These are phyloP conservation scores for Trichogramma dendrolimi DNA, from an alignment of 2,888 invertebrate species.

Conservation along the genomic window DNA sequence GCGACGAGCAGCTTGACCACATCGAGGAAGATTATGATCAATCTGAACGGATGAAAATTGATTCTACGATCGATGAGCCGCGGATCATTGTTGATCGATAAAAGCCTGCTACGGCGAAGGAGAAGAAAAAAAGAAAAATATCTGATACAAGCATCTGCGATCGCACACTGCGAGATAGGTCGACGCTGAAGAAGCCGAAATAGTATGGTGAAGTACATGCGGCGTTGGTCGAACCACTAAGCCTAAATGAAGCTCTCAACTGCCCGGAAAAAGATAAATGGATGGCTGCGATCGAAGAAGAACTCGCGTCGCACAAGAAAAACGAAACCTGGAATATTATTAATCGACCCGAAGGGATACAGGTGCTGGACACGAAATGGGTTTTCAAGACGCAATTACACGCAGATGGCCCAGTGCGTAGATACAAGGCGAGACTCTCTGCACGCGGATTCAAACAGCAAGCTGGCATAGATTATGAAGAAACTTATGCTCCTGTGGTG, in stretches of 20 bases:
- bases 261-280: conserved; percentile 9
- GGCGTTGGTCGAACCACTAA: conserved; percentile 9
- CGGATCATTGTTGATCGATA: too few relatives aligned
- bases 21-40: too few relatives aligned
- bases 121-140: too few relatives aligned
- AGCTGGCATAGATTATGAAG: conserved; percentile 33
- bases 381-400: conserved; percentile 28
- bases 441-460: conserved; percentile 35
- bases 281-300: conserved; percentile 23
- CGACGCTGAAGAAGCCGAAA: not conserved
- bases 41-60: too few relatives aligned
- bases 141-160: too few relatives aligned
- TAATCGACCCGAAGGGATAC: conserved; percentile 13
- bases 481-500: conserved; percentile 35
- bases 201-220: too few relatives aligned
- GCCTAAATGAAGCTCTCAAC: conserved; percentile 5
- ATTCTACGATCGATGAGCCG: too few relatives aligned
- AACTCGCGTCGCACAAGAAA: conserved; percentile 8
- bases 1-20: too few relatives aligned
- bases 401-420: conserved; percentile 24
- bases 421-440: conserved; percentile 35
- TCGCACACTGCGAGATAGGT: too few relatives aligned
- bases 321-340: conserved; percentile 13
- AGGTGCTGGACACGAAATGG: conserved; percentile 30
- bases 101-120: too few relatives aligned